These are phyloP conservation scores for Taxidea taxus DNA, from an alignment of 2,113 vertebrate genomes.

Conservation along the genomic window DNA sequence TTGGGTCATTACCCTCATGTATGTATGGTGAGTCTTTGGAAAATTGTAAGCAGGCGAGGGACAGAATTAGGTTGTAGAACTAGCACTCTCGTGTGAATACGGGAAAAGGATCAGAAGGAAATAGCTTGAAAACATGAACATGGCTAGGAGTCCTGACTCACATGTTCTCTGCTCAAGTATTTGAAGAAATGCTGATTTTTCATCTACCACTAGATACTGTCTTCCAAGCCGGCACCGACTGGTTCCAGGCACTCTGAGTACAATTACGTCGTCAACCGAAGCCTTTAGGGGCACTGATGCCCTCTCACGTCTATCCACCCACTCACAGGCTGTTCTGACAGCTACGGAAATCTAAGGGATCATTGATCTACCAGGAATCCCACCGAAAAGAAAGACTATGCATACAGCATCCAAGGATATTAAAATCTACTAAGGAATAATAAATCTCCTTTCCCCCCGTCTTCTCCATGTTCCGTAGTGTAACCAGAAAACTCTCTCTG, in stretches of 20 bases:
- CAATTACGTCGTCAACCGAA: not conserved
- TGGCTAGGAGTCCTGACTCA: not conserved
- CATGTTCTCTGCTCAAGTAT: not conserved
- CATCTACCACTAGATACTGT: not conserved
- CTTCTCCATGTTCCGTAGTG: not conserved
- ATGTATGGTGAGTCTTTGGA: not conserved
- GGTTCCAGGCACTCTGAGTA: not conserved
- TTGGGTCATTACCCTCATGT: not conserved
- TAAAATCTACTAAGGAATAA: not conserved
- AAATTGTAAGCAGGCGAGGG: not conserved
- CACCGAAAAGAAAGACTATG: not conserved
- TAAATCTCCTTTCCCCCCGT: not conserved
- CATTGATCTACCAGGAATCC: not conserved
- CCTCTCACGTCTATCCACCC: not conserved
- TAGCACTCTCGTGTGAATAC: not conserved
- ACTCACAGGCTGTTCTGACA: not conserved
- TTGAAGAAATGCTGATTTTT: not conserved
- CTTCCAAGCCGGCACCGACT: not conserved
- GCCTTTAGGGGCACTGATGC: not conserved
- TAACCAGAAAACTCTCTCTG: not conserved
- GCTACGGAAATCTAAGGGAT: not conserved
- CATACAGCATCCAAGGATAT: not conserved
- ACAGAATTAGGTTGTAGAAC: not conserved
- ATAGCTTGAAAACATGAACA: not conserved
- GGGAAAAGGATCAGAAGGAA: not conserved